phyloP scores from a whole-genome alignment of 2,888 invertebrate genomes.

The Tenodera sinensis region DNA sequence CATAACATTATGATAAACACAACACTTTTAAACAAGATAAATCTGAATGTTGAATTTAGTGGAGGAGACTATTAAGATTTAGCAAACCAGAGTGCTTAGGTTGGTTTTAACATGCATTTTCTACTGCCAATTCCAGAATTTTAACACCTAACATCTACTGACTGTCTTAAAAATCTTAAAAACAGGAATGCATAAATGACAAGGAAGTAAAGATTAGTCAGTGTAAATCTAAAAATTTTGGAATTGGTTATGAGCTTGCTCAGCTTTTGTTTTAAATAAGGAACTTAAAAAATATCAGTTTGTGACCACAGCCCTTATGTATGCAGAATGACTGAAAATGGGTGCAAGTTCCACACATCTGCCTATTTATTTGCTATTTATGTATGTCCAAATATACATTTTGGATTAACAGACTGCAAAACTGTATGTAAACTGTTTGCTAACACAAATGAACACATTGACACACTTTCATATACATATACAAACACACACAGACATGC shows the following conservation, averaged over 20 bases:
- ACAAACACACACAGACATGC: not conserved
- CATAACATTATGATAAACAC: not conserved
- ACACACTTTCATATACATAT: not conserved
- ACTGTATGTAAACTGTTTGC: not conserved
- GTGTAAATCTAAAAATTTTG: not conserved
- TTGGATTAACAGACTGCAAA: not conserved
- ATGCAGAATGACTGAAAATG: not conserved
- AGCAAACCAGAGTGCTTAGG: not conserved
- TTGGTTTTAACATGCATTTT: not conserved
- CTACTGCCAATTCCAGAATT: not conserved
- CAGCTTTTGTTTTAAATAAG: not conserved
- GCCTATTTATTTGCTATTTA: not conserved
- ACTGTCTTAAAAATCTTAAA: not conserved
- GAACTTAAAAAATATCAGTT: not conserved
- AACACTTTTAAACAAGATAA: not conserved
- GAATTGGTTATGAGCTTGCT: not conserved
- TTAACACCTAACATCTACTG: not conserved
- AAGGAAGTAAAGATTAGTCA: not conserved
- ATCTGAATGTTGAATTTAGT: not conserved
- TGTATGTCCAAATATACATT: not conserved
- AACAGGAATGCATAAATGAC: not conserved
- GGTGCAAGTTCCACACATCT: not conserved
- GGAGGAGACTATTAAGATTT: not conserved
- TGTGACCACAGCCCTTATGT: not conserved
- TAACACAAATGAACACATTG: not conserved